Conservation (phyloP, 2,888 invertebrate species). For the Ashinkailepas kermadecensis region DNA sequence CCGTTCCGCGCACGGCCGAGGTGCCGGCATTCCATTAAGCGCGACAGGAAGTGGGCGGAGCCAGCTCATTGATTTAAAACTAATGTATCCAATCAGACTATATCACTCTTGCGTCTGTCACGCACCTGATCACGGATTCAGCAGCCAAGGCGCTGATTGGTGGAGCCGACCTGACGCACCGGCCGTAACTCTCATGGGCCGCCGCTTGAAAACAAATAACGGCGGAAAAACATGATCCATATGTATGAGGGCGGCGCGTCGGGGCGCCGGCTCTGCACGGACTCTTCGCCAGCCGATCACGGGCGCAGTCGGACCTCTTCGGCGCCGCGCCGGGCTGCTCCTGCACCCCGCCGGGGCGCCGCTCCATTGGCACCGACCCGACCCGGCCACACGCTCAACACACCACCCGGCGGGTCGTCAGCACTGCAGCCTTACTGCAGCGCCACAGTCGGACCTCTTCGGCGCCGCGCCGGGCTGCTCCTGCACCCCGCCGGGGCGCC, state of each 20-base stretch:
- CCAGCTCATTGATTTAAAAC: constrained; percentile 21
- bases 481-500: too few species aligned
- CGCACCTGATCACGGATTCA: constrained; percentile 6
- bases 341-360: neutral
- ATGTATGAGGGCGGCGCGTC: constrained; percentile 8
- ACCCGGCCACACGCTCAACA: neutral
- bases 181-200: neutral
- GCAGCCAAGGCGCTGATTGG: neutral
- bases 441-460: too few species aligned
- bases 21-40: neutral
- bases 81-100: constrained; percentile 23
- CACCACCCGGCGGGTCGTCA: too few species aligned
- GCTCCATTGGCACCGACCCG: neutral
- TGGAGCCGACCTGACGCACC: neutral
- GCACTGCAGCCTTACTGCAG: too few species aligned
- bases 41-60: constrained; percentile 5
- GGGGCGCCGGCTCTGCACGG: neutral
- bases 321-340: neutral
- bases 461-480: too few species aligned
- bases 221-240: constrained; percentile 17
- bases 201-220: constrained; percentile 9
- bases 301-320: neutral
- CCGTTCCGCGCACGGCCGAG: neutral
- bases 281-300: neutral
- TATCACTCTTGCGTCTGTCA: constrained; percentile 23